These are phyloP conservation scores for Fregetta grallaria DNA, from an alignment of 2,113 vertebrate genomes.

Conservation along the genomic window DNA sequence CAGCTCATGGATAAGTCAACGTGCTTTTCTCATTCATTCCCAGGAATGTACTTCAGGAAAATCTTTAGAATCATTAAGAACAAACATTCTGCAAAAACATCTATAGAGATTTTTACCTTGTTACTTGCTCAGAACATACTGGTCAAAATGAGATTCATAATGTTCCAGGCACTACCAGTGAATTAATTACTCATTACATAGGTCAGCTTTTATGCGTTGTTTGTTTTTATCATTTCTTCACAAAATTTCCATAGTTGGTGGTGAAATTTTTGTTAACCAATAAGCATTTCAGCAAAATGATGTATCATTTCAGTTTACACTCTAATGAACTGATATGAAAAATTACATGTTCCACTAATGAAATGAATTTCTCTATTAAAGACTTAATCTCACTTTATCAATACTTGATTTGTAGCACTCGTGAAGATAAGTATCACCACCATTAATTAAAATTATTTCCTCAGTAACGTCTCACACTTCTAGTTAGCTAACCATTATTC, in stretches of 20 bases:
- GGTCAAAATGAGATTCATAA: neutral
- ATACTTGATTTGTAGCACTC: constrained; percentile 18
- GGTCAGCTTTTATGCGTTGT: neutral
- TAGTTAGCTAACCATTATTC: neutral
- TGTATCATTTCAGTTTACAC: neutral
- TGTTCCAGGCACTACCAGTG: neutral
- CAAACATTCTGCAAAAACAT: neutral
- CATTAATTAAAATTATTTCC: neutral
- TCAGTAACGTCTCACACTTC: neutral
- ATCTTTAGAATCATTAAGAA: neutral
- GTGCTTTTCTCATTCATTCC: neutral
- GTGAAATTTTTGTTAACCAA: neutral
- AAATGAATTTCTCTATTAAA: constrained; percentile 14
- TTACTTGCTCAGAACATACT: neutral
- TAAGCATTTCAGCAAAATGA: neutral
- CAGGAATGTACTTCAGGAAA: neutral
- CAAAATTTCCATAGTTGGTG: neutral
- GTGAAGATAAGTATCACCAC: neutral
- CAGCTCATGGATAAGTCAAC: neutral
- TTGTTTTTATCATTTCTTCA: neutral
- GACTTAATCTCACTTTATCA: constrained; percentile 8
- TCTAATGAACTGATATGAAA: constrained; percentile 1
- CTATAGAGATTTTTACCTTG: neutral
- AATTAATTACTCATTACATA: neutral
- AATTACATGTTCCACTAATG: neutral